Base-by-base conservation (phyloP, 1,140 invertebrate genomes). In the Drosophila quadrilineata region DNA sequence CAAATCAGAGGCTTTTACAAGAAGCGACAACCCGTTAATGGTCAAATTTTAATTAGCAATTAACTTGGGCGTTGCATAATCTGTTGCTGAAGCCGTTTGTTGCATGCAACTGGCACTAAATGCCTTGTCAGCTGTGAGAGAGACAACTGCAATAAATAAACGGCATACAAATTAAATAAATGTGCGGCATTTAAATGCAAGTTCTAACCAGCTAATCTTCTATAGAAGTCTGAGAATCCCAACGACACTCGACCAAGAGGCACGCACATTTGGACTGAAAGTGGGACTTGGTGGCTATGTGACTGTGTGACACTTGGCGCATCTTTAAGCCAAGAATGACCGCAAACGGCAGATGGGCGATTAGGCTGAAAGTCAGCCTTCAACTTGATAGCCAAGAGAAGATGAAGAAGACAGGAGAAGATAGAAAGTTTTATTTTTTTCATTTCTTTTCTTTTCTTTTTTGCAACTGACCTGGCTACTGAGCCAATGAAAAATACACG, bases 341-440 rank as follows among this genome's bases (percentile, higher is more conserved):
- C 63, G 64, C 58, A 54, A 67, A 48, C 41, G 60, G 57, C 54
- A 75, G 71, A 80, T 75, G 63, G 76, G 71, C 54, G 67, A 75
- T 71, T 80, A 80, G 76, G 54, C 76, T 59, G 50, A 53, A 40
- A 62, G 66, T 63, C 54, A 68, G 49, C 52, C 12, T 49, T 59
- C 41, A 68, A 57, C 60, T 71, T 73, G 74, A 69, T 73, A 63
- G 58, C 58, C 26, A 54, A 59, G 45, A 64, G 14, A 24, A 62
- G 28, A 40, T 35, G 45, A 17, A 14, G 26, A 10, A 36, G 45
- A 49, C 46, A 58, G 46, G 28, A 40, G 12, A 8, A 80, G 68
- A 85, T 85, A 84, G 77, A 84, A 84, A 84, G 77, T 84, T 84
- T 76, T 3, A n/a, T n/a, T n/a, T n/a, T n/a, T n/a, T n/a, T n/a